These are phyloP conservation scores for Miichthys miiuy DNA, from an alignment of 2,797 vertebrate genomes.

Conservation along the genomic window DNA sequence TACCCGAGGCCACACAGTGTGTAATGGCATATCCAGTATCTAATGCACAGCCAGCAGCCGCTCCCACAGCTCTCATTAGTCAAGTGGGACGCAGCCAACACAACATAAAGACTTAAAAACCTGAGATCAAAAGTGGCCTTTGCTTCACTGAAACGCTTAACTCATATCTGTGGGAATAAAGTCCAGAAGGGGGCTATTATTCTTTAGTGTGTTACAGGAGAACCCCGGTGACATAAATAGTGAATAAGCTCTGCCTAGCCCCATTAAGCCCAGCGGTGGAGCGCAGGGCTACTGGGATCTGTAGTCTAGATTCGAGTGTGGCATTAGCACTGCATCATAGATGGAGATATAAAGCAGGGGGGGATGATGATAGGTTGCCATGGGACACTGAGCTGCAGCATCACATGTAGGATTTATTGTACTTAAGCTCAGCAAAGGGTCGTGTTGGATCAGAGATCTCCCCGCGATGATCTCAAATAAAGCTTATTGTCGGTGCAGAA, in stretches of 20 bases:
- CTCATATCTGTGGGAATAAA: conserved; percentile 41
- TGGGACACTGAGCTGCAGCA: conserved; percentile 34
- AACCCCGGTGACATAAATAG: conserved; percentile 50
- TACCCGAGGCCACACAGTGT: conserved; percentile 29
- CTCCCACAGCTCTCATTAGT: conserved; percentile 58
- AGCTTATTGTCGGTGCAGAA: conserved; percentile 16
- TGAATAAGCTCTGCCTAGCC: conserved; percentile 40
- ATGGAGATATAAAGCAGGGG: conserved; percentile 23
- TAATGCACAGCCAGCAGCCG: conserved; percentile 29
- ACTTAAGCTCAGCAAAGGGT: conserved; percentile 32
- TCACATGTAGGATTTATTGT: conserved; percentile 37
- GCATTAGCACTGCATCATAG: conserved; percentile 25
- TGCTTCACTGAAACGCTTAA: conserved; percentile 31
- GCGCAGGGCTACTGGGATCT: conserved; percentile 38
- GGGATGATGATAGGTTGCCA: conserved; percentile 40
- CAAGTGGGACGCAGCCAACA: conserved; percentile 32
- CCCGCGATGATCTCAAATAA: conserved; percentile 12
- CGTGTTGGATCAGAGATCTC: conserved; percentile 30
- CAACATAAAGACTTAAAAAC: conserved; percentile 38
- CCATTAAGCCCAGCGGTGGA: conserved; percentile 34
- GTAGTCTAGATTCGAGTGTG: conserved; percentile 28
- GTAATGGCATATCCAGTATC: conserved; percentile 27
- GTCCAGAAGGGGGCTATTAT: conserved; percentile 38
- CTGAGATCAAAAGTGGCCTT: conserved; percentile 45
- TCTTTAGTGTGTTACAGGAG: conserved; percentile 28